Evolutionary conservation across 2,797 vertebrate genomes (phyloP), one percentile per base, ranked within the genome.

Genomic region (Sebastes umbrosus): DNA sequence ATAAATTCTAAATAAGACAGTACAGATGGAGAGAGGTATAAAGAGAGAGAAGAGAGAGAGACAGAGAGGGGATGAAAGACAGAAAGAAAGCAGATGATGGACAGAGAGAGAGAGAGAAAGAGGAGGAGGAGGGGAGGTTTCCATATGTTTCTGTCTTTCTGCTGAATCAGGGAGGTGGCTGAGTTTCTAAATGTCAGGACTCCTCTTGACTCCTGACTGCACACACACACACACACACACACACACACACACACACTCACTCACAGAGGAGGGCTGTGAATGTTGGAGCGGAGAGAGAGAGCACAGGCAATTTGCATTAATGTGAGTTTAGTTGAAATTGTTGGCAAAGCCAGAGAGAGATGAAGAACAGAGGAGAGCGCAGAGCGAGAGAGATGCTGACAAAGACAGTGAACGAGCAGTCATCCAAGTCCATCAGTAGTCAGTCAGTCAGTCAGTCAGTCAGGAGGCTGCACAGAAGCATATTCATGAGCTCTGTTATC

Each of bases 81-180:
- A 36, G 36, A 16, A 22, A 27, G 24, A 25, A 10, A 25, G 68
- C 16, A 50, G 62, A 73, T 34, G 57, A 72, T 25, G 12, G 43
- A 57, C 22, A 24, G 50, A 14, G 4, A 24, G 36, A 63, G 18
- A 24, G 54, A 72, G 10, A 27, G 12, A 36, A 27, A 18, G 58
- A 39, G 67, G 60, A 72, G 58, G 46, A 69, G 29, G 43, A 52
- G 8, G 46, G 31, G 57, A 70, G 24, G 59, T 71, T 71, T 80
- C 63, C 25, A 39, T 72, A 70, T 69, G 68, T 65, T 85, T 60
- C 75, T 63, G 34, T 22, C 73, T 80, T 80, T 84, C 63, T 88
- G 84, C 87, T 87, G 87, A 91, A 71, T 91, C 86, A 89, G 86
- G 59, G 59, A 87, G 71, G 75, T 25, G 55, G 39, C 46, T 25